Base-by-base conservation (phyloP, 2,888 invertebrate genomes). In the Epirrita christyi region DNA sequence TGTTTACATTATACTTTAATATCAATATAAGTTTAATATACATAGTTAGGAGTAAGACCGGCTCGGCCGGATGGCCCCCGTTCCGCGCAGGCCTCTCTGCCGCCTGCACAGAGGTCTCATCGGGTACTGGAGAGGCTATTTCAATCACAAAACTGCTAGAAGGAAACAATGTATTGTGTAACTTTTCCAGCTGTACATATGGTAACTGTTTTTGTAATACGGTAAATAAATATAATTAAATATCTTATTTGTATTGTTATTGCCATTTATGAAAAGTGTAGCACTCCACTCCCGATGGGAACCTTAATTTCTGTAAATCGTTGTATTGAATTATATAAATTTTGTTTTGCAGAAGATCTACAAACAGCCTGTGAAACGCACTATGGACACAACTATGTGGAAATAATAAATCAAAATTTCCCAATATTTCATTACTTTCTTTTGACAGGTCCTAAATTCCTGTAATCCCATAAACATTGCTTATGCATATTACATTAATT, bases 121-220 rank as follows among this genome's bases (percentile, higher is more conserved):
- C 93, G 95, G 95, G 92, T 94, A 94, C 93, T 95, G 95, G 95
- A 95, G 94, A 93, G 95, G 95, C 93, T 96, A 94, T 94, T 95
- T 95, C 93, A 96, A 94, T 94, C 94, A 94, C 93, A 95, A 95
- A 93, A 94, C 94, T 90, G 93, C 94, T 93, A 94, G 95, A 93
- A 94, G 95, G 92, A 93, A 93, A 93, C 81, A 82, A 92, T 88
- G 87, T 88, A 90, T 88, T 90, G 86, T 86, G 86, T 86, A 91
- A 85, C 93, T 83, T 85, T 89, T 91, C 88, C 88, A 88, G 82
- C 87, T 92, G 91, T 92, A 92, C 86, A 94, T 91, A 88, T 88
- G 85, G 85, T 90, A 90, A 88, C 90, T 91, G 91, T 91, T 90
- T 90, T 92, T 92, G 91, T 92, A 92, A 85, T 91, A 90, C 87